Conservation (phyloP, 2,113 vertebrate genomes). For the Amphilophus citrinellus region DNA sequence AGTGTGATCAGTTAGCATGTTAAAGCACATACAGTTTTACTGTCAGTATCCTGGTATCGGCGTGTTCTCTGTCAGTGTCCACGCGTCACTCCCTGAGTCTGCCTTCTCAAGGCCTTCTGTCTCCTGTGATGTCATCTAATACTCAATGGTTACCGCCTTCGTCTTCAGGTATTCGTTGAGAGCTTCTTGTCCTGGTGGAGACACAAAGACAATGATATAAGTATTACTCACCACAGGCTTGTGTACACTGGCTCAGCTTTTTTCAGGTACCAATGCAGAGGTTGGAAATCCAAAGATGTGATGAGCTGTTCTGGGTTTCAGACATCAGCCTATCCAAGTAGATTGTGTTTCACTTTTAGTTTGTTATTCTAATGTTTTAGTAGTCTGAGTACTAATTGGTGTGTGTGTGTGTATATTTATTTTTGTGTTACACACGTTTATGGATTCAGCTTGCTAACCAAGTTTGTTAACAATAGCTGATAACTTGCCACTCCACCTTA, state of each 20-base stretch:
- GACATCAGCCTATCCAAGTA: too few species aligned
- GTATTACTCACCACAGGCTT: background rate
- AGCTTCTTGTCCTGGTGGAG: conserved; percentile 86
- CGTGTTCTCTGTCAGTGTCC: background rate
- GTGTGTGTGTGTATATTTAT: background rate
- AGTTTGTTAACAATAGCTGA: background rate
- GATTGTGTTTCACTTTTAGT: too few species aligned
- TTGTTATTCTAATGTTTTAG: fast-evolving
- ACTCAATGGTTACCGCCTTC: conserved; percentile 90
- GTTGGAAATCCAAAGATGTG: background rate
- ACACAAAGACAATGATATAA: conserved; percentile 4
- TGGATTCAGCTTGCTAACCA: background rate
- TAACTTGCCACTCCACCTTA: background rate
- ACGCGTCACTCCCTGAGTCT: background rate
- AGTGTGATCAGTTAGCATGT: background rate
- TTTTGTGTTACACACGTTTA: background rate
- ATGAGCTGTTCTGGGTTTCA: too few species aligned
- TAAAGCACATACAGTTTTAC: background rate
- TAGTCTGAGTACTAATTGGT: background rate
- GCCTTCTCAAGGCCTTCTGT: background rate
- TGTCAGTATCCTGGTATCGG: background rate
- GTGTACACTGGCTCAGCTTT: background rate
- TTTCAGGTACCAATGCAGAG: background rate
- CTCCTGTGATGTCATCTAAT: conserved; percentile 61
- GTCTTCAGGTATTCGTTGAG: conserved; percentile 90